Conservation (phyloP, 2,888 invertebrate species). For the Leucania comma region DNA sequence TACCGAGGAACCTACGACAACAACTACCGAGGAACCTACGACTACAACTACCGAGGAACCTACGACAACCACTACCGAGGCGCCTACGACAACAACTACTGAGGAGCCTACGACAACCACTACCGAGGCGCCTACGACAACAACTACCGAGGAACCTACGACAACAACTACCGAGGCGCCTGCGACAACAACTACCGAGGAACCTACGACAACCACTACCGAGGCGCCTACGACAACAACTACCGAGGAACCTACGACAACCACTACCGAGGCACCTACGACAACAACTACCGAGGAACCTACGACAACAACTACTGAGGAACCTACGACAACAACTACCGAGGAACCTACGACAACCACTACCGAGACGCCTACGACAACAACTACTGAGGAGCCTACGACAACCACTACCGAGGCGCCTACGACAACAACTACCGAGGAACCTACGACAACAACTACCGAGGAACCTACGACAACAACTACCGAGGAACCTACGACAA, state of each 20-base stretch:
- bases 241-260: neutral
- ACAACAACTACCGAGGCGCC: neutral
- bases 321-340: neutral
- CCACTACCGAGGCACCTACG: neutral
- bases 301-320: neutral
- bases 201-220: neutral
- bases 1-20: neutral
- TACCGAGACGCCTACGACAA: neutral
- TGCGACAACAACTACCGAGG: neutral
- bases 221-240: neutral
- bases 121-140: neutral
- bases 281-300: neutral
- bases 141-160: neutral
- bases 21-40: constrained; percentile 4
- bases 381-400: neutral
- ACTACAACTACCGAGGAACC: neutral
- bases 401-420: neutral
- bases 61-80: neutral
- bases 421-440: neutral
- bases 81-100: neutral
- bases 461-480: neutral
- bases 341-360: neutral
- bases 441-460: neutral
- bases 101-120: neutral
- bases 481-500: neutral